phyloP scores from a whole-genome alignment of 2,797 vertebrate genomes.

The Pempheris klunzingeri region DNA sequence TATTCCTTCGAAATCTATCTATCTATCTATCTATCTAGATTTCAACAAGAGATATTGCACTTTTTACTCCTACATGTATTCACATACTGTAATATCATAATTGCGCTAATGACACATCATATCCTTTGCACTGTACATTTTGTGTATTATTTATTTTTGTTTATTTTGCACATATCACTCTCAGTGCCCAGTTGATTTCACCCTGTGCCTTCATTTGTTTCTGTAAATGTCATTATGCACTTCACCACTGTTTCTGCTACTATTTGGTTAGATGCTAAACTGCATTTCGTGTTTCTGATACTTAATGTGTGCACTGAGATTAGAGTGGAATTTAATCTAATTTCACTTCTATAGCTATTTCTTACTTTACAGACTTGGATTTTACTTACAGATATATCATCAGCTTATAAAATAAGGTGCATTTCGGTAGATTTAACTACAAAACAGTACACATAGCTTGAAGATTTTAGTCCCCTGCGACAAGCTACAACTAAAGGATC shows the following conservation, averaged over 20 bases:
- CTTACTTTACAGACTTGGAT: neutral
- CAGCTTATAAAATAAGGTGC: neutral
- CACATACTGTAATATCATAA: neutral
- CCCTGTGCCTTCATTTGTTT: neutral
- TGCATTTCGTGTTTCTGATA: neutral
- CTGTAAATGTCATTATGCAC: neutral
- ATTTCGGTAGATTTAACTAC: neutral
- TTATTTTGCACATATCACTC: neutral
- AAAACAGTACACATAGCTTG: neutral
- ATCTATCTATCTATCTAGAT: neutral
- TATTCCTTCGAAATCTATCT: too few species aligned
- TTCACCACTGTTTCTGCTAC: neutral
- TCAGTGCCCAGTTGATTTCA: neutral
- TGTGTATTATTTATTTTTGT: neutral
- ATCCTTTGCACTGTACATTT: neutral
- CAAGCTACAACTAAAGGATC: constrained; percentile 12
- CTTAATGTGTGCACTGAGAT: neutral
- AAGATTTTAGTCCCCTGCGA: neutral
- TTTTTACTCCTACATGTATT: neutral
- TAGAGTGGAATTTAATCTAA: neutral
- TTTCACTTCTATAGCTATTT: neutral
- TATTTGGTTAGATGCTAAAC: neutral
- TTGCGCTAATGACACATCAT: neutral
- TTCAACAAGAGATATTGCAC: neutral
- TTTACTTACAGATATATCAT: neutral